Evolutionary conservation across 2,888 invertebrate genomes (phyloP).

Genomic region (Lymantria monacha): DNA sequence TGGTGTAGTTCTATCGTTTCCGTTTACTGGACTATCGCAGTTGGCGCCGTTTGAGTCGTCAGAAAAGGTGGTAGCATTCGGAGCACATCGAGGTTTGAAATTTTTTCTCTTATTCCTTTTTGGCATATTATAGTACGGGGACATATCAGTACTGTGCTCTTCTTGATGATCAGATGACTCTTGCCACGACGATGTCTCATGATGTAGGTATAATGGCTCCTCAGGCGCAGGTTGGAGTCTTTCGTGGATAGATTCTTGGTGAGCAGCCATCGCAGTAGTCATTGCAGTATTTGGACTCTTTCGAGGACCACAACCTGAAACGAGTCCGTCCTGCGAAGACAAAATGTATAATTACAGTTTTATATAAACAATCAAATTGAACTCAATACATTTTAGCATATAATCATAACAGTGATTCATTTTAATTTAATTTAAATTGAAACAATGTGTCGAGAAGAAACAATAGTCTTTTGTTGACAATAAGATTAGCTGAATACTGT

Average conservation of each 20-base stretch:
- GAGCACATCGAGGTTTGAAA: slow-evolving; percentile 88
- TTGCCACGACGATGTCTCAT: slow-evolving; percentile 80
- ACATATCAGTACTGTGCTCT: slow-evolving; percentile 65
- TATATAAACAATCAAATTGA: slow-evolving; percentile 73
- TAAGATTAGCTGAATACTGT: slow-evolving; percentile 79
- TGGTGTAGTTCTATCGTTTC: slow-evolving; percentile 66
- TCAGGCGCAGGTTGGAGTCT: slow-evolving; percentile 72
- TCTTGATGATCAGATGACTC: slow-evolving; percentile 65
- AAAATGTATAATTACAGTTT: slow-evolving; percentile 34
- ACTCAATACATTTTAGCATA: slow-evolving; percentile 74
- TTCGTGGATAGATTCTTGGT: slow-evolving; percentile 80
- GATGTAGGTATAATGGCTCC: slow-evolving; percentile 71
- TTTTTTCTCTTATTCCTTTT: slow-evolving; percentile 90
- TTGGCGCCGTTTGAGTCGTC: slow-evolving; percentile 74
- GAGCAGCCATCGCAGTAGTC: slow-evolving; percentile 82
- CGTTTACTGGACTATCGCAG: slow-evolving; percentile 65
- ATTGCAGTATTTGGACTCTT: slow-evolving; percentile 73
- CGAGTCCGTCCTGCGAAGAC: slow-evolving; percentile 63
- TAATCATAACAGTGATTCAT: slow-evolving; percentile 80
- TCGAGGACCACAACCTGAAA: slow-evolving; percentile 59
- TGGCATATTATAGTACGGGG: slow-evolving; percentile 78
- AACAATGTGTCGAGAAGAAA: slow-evolving; percentile 76
- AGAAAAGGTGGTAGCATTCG: slow-evolving; percentile 77
- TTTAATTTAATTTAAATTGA: slow-evolving; percentile 67
- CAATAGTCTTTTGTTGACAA: slow-evolving; percentile 79